phyloP scores from a whole-genome alignment of 2,113 vertebrate species.

The Sprattus sprattus region DNA sequence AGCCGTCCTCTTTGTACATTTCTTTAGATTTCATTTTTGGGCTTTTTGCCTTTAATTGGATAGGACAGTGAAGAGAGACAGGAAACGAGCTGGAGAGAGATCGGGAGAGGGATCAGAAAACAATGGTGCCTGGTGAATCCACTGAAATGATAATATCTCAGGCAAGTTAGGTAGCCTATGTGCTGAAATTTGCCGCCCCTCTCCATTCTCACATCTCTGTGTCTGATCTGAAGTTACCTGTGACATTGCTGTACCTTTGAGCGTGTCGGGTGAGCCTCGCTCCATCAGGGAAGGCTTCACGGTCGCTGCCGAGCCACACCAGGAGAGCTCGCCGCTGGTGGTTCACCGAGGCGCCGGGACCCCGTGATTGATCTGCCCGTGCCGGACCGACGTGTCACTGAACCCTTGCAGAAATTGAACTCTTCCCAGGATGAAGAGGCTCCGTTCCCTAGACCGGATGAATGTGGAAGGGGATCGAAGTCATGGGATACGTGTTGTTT shows the following conservation, averaged over 20 bases:
- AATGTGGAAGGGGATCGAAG: background rate
- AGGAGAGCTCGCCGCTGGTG: background rate
- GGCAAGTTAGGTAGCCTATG: too few species aligned
- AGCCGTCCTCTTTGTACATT: too few species aligned
- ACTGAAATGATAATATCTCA: too few species aligned
- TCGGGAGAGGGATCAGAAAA: too few species aligned
- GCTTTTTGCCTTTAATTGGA: too few species aligned
- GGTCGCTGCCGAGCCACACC: background rate
- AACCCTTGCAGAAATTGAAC: background rate
- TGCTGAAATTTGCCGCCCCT: background rate
- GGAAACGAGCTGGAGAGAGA: too few species aligned
- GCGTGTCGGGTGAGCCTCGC: background rate
- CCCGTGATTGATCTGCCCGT: background rate
- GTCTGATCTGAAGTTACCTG: background rate
- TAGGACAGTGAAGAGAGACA: too few species aligned
- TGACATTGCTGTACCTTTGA: background rate
- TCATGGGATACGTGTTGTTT: background rate
- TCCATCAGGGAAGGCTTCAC: background rate
- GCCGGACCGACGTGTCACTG: background rate
- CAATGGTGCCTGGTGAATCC: too few species aligned
- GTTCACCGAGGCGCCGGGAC: background rate
- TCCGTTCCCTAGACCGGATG: background rate
- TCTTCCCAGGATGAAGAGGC: background rate
- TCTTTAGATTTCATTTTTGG: too few species aligned
- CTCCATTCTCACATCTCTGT: background rate